Base-by-base conservation (phyloP, 2,113 vertebrate species). In the Sakesphorus luctuosus region DNA sequence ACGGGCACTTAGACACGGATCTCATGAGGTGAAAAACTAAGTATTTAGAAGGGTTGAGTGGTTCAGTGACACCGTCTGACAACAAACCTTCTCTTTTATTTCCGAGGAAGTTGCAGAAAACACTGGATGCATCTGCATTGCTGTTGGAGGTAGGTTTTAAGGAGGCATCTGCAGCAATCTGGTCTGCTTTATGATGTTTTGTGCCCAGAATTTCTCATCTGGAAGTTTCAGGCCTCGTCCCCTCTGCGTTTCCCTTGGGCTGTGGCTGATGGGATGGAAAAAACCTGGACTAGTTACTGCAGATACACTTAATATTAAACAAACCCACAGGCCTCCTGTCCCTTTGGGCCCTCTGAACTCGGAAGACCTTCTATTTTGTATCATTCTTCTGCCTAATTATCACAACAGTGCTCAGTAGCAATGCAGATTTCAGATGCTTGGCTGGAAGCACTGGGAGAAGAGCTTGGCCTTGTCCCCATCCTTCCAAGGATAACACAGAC, bases 131-230 rank as follows among this genome's bases (percentile, higher is more conserved):
- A 1, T 15, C 46, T 80, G 47, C 84, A 16, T 50, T 77, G 53
- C 67, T 77, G 38, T 38, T 88, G 50, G 76, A 93, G 95, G 89
- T 89, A 88, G 86, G 89, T 93, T 76, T 66, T 53, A 53, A 74
- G 38, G 46, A 94, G 76, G 18, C 6, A 14, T 31, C 76, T 47
- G 23, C 36, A 58, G 73, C 47, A 59, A 3, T 63, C 56, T 52
- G 19, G 8, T 59, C 55, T 78, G 9, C 23, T 92, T 77, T 38
- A 15, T 38, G 59, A 31, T 49, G 26, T 7, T 86, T 89, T 80
- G 9, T 36, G 25, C 46, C 10, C 53, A 35, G 52, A 72, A 33
- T 59, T 59, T 89, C 33, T 87, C 3, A 2, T 18, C 24, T 78
- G 65, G 72, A 78, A 92, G 49, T 69, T 53, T 68, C 38, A 72